Evolutionary conservation across 2,113 vertebrate species (phyloP).

Genomic region (Leptodactylus fuscus): DNA sequence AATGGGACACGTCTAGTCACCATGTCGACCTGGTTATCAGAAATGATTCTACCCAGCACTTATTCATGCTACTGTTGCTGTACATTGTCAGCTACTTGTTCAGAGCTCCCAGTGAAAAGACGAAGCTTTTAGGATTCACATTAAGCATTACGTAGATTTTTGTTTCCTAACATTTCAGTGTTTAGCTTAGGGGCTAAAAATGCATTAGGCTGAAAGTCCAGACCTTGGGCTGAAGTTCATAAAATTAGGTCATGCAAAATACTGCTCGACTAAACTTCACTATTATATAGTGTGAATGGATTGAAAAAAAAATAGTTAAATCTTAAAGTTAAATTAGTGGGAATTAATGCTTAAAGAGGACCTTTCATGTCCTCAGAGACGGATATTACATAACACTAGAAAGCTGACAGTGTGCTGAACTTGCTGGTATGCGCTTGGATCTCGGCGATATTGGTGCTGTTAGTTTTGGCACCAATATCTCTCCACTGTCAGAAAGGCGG

Average conservation of each 20-base stretch:
- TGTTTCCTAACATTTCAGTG: neutral
- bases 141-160: constrained; percentile 2
- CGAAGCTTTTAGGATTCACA: constrained; percentile 1
- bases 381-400: no score
- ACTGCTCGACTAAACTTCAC: neutral
- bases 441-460: no score
- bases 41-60: neutral
- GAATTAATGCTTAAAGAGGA: no score
- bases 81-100: neutral
- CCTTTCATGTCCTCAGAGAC: no score
- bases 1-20: neutral
- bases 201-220: constrained; percentile 52
- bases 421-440: no score
- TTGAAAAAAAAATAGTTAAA: neutral
- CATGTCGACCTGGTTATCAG: neutral
- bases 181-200: constrained; percentile 44
- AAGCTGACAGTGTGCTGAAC: no score
- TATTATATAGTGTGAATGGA: neutral
- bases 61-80: neutral
- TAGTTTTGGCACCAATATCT: no score
- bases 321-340: no score
- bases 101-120: neutral
- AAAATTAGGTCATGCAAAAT: constrained; percentile 46
- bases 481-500: no score
- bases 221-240: constrained; percentile 32